Conservation (phyloP, 2,888 invertebrate genomes). For the Ctenicera cuprea region DNA sequence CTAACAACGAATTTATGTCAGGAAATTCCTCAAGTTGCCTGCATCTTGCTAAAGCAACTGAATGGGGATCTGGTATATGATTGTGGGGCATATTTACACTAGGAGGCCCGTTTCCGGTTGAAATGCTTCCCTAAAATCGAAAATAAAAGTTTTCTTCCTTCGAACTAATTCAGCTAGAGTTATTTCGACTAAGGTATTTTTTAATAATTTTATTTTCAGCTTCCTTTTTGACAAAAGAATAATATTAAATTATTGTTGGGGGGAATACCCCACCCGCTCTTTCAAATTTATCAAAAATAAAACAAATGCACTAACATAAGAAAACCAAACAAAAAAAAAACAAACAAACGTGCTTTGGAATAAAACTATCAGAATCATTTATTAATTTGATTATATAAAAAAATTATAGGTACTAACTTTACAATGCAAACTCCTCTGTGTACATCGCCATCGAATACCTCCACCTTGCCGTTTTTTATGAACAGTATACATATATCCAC, state of each 20-base stretch:
- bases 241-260: too few species aligned
- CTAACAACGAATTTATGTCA: conserved; percentile 48
- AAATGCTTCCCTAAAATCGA: conserved; percentile 68
- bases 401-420: conserved; percentile 64
- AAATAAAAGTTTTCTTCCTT: not conserved
- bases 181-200: too few species aligned
- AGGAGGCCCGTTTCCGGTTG: conserved; percentile 68
- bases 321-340: too few species aligned
- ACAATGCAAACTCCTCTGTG: conserved; percentile 70
- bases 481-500: conserved; percentile 73
- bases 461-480: conserved; percentile 71
- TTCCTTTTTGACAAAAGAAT: too few species aligned
- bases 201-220: too few species aligned
- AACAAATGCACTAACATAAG: too few species aligned
- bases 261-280: too few species aligned
- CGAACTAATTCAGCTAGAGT: too few species aligned
- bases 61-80: conserved; percentile 71
- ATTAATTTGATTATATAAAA: too few species aligned
- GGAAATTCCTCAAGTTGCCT: conserved; percentile 55
- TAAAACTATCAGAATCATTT: too few species aligned
- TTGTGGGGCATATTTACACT: conserved; percentile 71
- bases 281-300: too few species aligned
- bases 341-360: too few species aligned
- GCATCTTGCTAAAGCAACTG: conserved; percentile 69
- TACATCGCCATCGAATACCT: conserved; percentile 73